phyloP scores from a whole-genome alignment of 2,113 vertebrate species.

The Rhizomys pruinosus region DNA sequence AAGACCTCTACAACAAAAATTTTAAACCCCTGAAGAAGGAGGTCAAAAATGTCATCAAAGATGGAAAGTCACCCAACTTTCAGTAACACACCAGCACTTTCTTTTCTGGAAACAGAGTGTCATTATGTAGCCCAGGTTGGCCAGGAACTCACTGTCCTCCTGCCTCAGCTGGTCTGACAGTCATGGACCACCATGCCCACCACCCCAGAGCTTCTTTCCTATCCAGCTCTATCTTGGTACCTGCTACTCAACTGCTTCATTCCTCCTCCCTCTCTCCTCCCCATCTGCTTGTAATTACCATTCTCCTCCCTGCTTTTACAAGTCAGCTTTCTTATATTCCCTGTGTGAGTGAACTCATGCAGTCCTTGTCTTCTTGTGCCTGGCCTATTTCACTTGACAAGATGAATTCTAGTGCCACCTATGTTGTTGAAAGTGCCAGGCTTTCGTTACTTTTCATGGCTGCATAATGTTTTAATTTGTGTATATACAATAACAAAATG shows the following conservation, averaged over 20 bases:
- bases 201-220: not conserved
- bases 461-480: not conserved
- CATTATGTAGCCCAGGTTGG: not conserved
- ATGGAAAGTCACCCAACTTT: no score
- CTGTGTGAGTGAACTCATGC: not conserved
- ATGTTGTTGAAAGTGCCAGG: not conserved
- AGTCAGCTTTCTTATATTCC: not conserved
- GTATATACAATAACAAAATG: not conserved
- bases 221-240: not conserved
- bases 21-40: no score
- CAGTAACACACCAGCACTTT: not conserved
- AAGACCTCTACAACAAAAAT: no score
- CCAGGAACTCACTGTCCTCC: not conserved
- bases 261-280: no score
- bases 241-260: not conserved
- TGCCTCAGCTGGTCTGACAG: not conserved
- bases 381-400: not conserved
- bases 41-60: no score
- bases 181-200: not conserved
- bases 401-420: not conserved
- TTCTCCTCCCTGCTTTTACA: not conserved
- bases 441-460: not conserved
- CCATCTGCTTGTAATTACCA: not conserved
- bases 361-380: not conserved
- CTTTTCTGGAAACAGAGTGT: not conserved